phyloP scores from a whole-genome alignment of 1,140 invertebrate species.

The Danaus melanippus region DNA sequence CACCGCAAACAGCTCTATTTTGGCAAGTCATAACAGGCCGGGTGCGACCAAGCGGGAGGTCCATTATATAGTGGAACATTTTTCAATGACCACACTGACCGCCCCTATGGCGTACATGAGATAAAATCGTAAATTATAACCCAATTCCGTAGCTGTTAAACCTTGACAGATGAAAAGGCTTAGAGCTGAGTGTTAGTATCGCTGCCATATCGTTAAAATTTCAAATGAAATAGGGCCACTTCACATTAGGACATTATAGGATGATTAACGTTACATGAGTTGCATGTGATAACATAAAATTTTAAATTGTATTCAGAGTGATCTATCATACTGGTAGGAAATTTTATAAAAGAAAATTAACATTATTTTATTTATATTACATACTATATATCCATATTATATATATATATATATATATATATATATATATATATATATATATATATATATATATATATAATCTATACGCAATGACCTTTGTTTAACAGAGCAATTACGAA shows the following conservation, averaged over 20 bases:
- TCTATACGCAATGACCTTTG: no score
- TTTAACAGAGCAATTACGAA: no score
- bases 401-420: no score
- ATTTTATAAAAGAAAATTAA: no score
- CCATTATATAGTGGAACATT: slow-evolving; percentile 30
- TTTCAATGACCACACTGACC: slow-evolving; percentile 56
- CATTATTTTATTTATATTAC: no score
- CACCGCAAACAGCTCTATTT: slow-evolving; percentile 50
- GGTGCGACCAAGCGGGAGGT: slow-evolving; percentile 40
- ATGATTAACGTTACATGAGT: slow-evolving; percentile 37
- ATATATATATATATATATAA: no score
- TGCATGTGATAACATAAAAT: slow-evolving; percentile 21
- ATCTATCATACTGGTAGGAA: neutral
- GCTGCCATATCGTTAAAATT: slow-evolving; percentile 58
- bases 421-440: no score
- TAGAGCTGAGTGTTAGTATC: slow-evolving; percentile 43
- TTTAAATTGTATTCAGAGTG: slow-evolving; percentile 10
- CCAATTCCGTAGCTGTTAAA: slow-evolving; percentile 66
- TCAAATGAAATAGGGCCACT: slow-evolving; percentile 58
- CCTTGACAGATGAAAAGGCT: slow-evolving; percentile 71
- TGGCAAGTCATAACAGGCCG: slow-evolving; percentile 61
- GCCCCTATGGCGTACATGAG: slow-evolving; percentile 61
- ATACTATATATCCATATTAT: no score
- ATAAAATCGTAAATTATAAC: slow-evolving; percentile 72
- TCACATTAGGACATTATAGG: slow-evolving; percentile 41